Evolutionary conservation across 2,797 vertebrate genomes (phyloP), one percentile per base, ranked within the genome.

Genomic region (Hybognathus amarus): DNA sequence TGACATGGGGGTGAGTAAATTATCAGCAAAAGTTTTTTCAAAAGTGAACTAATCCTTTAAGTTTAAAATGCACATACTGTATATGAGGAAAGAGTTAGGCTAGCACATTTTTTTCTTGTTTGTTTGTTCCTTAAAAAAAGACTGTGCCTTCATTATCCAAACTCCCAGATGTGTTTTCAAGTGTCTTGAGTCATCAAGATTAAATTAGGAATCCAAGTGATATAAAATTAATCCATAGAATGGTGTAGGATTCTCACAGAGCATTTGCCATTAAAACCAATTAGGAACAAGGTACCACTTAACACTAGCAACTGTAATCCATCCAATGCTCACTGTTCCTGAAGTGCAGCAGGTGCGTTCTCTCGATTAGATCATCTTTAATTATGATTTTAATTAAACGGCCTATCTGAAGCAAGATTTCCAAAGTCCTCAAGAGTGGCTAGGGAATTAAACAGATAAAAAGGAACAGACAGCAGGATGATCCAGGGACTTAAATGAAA

Each of bases 301-400:
- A 88, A 88, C 87, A 90, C 83, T 61, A 86, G 85, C 85, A 95
- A 89, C 89, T 90, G 90, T 93, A 92, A 95, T 93, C 94, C 93
- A 94, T 94, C 94, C 90, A 50, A 9, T 61, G 90, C 93, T 92
- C 93, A 93, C 92, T 89, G 81, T 93, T 94, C 90, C 90, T 81
- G 88, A 89, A 87, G 92, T 90, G 93, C 92, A 95, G 94, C 96
- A 96, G 96, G 95, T 97, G 96, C 94, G 95, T 95, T 94, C 91
- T 96, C 94, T 96, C 95, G 93, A 96, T 96, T 94, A 96, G 94
- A 96, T 97, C 95, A 95, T 95, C 95, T 96, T 95, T 96, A 96
- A 96, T 96, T 96, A 95, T 93, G 93, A 95, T 95, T 96, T 96
- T 96, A 97, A 96, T 96, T 96, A 96, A 95, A 95, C 93, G 94